Conservation (phyloP, 37 sponge, comb jelly and placozoan genomes). For the Sycon ciliatum region DNA sequence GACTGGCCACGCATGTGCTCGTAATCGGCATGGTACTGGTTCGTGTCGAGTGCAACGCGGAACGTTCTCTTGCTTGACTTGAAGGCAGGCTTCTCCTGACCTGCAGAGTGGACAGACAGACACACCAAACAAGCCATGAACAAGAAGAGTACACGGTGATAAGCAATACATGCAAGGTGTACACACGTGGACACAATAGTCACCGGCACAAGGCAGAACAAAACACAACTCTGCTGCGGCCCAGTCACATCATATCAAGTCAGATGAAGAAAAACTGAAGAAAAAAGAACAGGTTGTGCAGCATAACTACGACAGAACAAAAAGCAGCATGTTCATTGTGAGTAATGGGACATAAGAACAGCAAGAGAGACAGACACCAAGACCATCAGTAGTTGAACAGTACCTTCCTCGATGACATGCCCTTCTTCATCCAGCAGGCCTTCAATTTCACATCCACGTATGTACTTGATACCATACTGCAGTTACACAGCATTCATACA, state of each 20-base stretch:
- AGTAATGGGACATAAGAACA: not conserved
- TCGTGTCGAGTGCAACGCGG: slow-evolving; percentile 88
- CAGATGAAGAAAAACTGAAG: too few relatives aligned
- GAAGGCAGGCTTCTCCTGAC: slow-evolving; percentile 64
- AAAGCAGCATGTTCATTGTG: not conserved
- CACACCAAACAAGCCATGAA: too few relatives aligned
- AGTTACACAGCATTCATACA: not conserved
- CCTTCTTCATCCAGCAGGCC: slow-evolving; percentile 95
- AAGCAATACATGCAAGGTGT: too few relatives aligned
- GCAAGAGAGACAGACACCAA: not conserved
- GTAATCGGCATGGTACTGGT: slow-evolving; percentile 94
- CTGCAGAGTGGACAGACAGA: too few relatives aligned
- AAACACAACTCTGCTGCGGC: too few relatives aligned
- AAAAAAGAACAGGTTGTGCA: not conserved
- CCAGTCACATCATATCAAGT: too few relatives aligned
- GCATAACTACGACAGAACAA: not conserved
- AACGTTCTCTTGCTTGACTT: slow-evolving; percentile 56
- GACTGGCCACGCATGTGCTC: too few relatives aligned
- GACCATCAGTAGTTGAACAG: not conserved
- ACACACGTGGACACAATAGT: too few relatives aligned
- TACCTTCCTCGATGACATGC: slow-evolving; percentile 79
- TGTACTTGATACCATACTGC: slow-evolving; percentile 60
- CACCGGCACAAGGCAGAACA: too few relatives aligned
- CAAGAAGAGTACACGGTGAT: too few relatives aligned
- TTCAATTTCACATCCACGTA: slow-evolving; percentile 97